Percentiles rank a stretch among this genome's conserved stretches.
phyloP scores from a whole-genome alignment of 92 coral and sea anemone species.

The Palythoa heliodiscus region DNA sequence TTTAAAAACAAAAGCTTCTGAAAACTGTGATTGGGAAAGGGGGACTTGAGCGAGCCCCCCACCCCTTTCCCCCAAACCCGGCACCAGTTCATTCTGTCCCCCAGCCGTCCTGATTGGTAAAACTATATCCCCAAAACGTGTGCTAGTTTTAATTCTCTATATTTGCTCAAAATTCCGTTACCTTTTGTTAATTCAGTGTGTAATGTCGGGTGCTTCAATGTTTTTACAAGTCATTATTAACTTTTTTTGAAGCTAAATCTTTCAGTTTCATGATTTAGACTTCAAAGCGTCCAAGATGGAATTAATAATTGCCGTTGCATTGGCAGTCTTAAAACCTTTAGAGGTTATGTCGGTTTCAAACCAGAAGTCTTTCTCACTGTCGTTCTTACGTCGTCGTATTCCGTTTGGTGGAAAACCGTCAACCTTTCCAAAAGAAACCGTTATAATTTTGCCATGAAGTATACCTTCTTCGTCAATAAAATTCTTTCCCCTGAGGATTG shows the following conservation, averaged over 20 bases:
- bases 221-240: background rate
- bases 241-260: too few species aligned
- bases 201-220: background rate
- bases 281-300: conserved; percentile 77
- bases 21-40: too few species aligned
- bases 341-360: conserved; percentile 53
- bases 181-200: too few species aligned
- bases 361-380: conserved; percentile 61
- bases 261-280: conserved; percentile 29
- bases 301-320: conserved; percentile 55
- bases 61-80: too few species aligned
- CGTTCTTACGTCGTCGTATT: conserved; percentile 38
- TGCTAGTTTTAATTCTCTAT: too few species aligned
- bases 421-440: conserved; percentile 77
- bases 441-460: conserved; percentile 76
- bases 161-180: too few species aligned
- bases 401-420: conserved; percentile 57
- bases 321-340: conserved; percentile 47
- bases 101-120: too few species aligned
- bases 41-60: too few species aligned
- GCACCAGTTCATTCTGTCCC: too few species aligned
- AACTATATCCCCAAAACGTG: too few species aligned
- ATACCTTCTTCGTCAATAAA: conserved; percentile 68
- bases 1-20: too few species aligned
- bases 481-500: conserved; percentile 56